Evolutionary conservation across 2,888 invertebrate species (phyloP), one percentile per base, ranked within the genome.

Genomic region (Drosophila pegasa): DNA sequence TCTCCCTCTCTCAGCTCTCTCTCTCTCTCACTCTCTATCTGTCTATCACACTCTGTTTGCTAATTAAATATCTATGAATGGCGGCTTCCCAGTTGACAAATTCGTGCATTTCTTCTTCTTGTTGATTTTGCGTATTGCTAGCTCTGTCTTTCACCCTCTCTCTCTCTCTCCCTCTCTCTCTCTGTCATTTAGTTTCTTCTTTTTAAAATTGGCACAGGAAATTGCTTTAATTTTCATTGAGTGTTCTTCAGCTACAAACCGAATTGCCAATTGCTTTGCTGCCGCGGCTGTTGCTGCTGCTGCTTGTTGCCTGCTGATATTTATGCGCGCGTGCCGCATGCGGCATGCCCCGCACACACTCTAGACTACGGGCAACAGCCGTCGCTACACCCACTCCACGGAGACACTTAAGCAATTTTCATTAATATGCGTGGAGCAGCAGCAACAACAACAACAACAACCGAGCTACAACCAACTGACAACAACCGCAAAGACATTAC

Each of bases 31-130:
- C 16, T 20, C 31, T 20, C 55, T 20, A n/a, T 25, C 29, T 41
- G 40, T 22, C 64, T 47, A 25, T 47, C 50, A 8, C 60, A 16
- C 47, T 58, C 60, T 43, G 71, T 75, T 78, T 75, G 81, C 88
- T 88, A 88, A 88, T 88, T 88, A 87, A 87, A 85, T 87, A 88
- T 87, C 86, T 87, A 87, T 88, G 88, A 87, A 88, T 88, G 86
- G 88, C 87, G 86, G 88, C 72, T 54, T 69, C 58, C 59, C 75
- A 37, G 50, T 57, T 58, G 57, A 67, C 70, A 45, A 45, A 65
- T 58, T 60, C 55, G 33, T 40, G 33, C 33, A 12, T 29, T 43
- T 31, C 43, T 43, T 7, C 54, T 22, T 8, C 40, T 20, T 29
- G 29, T 54, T 54, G 18, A 20, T 29, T 29, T 38, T 12, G 29